phyloP scores from a whole-genome alignment of 2,888 invertebrate species.

The Stomorhina lunata region DNA sequence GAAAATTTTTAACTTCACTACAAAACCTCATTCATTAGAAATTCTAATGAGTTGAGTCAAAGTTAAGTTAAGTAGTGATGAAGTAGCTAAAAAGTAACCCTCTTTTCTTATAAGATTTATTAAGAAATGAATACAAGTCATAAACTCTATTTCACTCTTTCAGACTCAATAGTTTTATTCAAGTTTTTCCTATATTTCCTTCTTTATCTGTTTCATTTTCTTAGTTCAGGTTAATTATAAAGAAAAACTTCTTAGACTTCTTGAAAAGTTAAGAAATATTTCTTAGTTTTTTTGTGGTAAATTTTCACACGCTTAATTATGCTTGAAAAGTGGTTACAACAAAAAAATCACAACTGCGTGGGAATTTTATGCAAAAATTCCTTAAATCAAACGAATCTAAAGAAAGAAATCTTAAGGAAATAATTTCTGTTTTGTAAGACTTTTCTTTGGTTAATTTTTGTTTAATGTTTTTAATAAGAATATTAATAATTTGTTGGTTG shows the following conservation, averaged over 20 bases:
- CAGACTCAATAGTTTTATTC: background rate
- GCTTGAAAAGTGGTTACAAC: conserved; percentile 33
- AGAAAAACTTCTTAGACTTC: conserved; percentile 36
- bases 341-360: conserved; percentile 76
- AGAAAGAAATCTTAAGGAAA: conserved; percentile 44
- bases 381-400: conserved; percentile 12
- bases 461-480: conserved; percentile 37
- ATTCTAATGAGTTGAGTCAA: conserved; percentile 50
- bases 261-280: too few relatives aligned
- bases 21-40: conserved; percentile 54
- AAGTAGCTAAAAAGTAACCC: conserved; percentile 49
- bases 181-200: background rate
- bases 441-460: conserved; percentile 4
- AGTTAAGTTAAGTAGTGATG: background rate
- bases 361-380: conserved; percentile 72
- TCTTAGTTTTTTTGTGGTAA: conserved; percentile 32
- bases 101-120: conserved; percentile 60
- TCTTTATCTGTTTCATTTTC: background rate
- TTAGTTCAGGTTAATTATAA: conserved; percentile 54
- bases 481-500: conserved; percentile 54
- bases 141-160: conserved; percentile 50
- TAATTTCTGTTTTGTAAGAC: conserved; percentile 1
- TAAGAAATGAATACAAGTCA: conserved; percentile 29
- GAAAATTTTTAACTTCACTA: conserved; percentile 42
- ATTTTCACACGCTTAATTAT: conserved; percentile 75